Conservation (phyloP, 1,140 invertebrate genomes). For the Hyles euphorbiae region DNA sequence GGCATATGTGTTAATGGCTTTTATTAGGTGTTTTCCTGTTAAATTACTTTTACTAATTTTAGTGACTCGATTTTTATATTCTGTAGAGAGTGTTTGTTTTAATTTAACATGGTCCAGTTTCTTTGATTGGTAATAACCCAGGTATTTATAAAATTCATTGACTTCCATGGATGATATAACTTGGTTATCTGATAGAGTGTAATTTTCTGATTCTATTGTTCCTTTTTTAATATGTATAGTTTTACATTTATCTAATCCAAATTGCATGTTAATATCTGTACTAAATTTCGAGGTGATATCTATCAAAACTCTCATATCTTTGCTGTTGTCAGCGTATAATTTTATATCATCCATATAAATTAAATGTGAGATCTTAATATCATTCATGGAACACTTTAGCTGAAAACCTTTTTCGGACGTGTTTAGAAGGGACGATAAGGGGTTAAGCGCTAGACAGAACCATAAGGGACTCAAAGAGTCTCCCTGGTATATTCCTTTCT, state of each 20-base stretch:
- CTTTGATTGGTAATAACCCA: constrained; percentile 24
- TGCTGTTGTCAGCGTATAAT: too few relatives aligned
- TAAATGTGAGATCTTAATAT: too few relatives aligned
- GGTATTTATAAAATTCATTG: constrained; percentile 31
- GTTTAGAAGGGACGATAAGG: too few relatives aligned
- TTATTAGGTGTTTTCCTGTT: constrained; percentile 15
- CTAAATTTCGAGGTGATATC: too few relatives aligned
- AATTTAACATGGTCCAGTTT: constrained; percentile 20
- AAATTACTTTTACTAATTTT: constrained; percentile 17
- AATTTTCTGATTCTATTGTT: constrained; percentile 16
- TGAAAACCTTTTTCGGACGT: too few relatives aligned
- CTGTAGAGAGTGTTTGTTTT: constrained; percentile 19
- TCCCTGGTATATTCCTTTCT: too few relatives aligned
- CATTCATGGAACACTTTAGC: too few relatives aligned
- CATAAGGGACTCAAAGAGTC: too few relatives aligned
- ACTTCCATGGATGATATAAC: constrained; percentile 17
- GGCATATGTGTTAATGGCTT: constrained; percentile 33
- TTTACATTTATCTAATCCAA: constrained; percentile 34
- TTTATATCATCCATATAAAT: too few relatives aligned
- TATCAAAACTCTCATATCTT: too few relatives aligned
- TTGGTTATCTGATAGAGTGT: constrained; percentile 6
- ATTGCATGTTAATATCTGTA: too few relatives aligned
- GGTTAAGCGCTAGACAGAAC: too few relatives aligned
- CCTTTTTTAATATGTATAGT: constrained; percentile 24
- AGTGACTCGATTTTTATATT: constrained; percentile 21